Evolutionary conservation across 2,113 vertebrate genomes (phyloP), one percentile per base, ranked within the genome.

Genomic region (Erythrocercus mccallii): DNA sequence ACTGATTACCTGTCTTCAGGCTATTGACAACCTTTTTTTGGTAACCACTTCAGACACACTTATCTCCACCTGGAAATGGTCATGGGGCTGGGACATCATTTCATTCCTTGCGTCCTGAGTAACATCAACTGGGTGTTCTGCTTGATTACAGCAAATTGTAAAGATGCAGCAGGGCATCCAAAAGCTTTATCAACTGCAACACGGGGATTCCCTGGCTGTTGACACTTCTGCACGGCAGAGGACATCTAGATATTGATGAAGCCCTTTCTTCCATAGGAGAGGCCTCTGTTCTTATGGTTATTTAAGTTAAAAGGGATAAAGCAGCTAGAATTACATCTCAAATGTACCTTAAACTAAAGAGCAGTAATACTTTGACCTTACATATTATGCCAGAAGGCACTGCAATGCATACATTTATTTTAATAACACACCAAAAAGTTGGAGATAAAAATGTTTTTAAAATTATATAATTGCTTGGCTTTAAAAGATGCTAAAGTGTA

Each of bases 221-320:
- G 66, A 30, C 18, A 15, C 23, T 68, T 81, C 30, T 19, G 30
- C 74, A 60, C 19, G 14, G 24, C 65, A 71, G 31, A 79, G 51
- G 27, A 71, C 9, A 57, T 31, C n/a, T 5, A 31, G 9, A 13
- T 40, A 62, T 7, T 30, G 37, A 70, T 30, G 14, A 90, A 53
- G 9, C 10, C 24, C 11, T 33, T 80, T 31, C 35, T 60, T 65
- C 24, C 35, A 23, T 0, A 44, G 5, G 9, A 2, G 0, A 69
- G 2, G 11, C 13, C 50, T 62, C 35, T 44, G 10, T 35, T 84
- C 38, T 45, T 22, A 18, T 0, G 0, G 15, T 69, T 61, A 53
- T 81, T 90, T 77, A 62, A 84, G 40, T 50, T 30, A 84, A 57
- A 35, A 76, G 11, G 58, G 18, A 76, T 45, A 61, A 72, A 78